These are phyloP conservation scores for Brachyptera putata DNA, from an alignment of 2,888 invertebrate species.

Conservation along the genomic window DNA sequence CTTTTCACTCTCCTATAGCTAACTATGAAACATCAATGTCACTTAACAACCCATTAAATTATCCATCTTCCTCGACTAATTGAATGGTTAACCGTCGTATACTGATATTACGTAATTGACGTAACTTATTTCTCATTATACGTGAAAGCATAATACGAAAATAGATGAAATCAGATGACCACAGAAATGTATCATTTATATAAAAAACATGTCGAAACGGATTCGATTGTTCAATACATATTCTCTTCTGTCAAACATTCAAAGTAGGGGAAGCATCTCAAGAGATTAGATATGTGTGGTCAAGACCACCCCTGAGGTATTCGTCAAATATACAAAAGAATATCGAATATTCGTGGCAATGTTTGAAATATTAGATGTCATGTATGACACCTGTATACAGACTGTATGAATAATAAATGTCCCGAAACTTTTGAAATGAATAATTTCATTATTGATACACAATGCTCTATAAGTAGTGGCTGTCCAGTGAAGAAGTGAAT, in stretches of 20 bases:
- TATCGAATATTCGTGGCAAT: too few species aligned
- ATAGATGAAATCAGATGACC: not conserved
- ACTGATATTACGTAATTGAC: too few species aligned
- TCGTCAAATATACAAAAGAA: not conserved
- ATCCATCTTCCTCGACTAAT: too few species aligned
- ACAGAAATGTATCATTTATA: not conserved
- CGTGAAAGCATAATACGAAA: not conserved
- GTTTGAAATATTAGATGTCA: too few species aligned
- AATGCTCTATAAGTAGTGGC: too few species aligned
- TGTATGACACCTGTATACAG: too few species aligned
- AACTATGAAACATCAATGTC: not conserved
- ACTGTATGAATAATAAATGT: too few species aligned
- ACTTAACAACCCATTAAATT: not conserved
- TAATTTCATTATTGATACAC: too few species aligned
- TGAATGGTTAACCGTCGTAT: not conserved
- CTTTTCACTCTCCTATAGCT: not conserved
- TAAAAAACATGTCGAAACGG: slow-evolving; percentile 13
- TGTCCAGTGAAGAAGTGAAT: too few species aligned
- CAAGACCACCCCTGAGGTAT: not conserved
- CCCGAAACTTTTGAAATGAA: too few species aligned
- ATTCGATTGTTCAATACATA: slow-evolving; percentile 8
- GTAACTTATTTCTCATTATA: too few species aligned
- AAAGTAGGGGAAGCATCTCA: slow-evolving; percentile 7
- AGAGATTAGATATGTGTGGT: slow-evolving; percentile 3
- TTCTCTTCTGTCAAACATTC: slow-evolving; percentile 14